phyloP scores from a whole-genome alignment of 2,888 invertebrate genomes.

The Anoncus sp. region DNA sequence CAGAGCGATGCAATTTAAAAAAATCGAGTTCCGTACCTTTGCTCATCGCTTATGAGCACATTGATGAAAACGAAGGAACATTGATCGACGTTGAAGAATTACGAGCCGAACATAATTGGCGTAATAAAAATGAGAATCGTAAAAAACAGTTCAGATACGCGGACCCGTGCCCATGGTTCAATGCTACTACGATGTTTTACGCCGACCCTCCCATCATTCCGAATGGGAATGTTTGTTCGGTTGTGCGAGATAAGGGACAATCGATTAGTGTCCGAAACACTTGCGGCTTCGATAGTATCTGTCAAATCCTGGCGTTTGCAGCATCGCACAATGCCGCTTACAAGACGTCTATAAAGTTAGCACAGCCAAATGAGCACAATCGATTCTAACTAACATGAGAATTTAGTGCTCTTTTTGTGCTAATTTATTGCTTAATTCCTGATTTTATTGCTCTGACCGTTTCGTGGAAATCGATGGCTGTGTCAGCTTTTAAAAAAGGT shows the following conservation, averaged over 20 bases:
- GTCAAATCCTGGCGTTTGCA: no score
- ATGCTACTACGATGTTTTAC: not conserved
- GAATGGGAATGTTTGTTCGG: not conserved
- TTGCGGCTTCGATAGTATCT: no score
- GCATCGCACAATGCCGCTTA: not conserved
- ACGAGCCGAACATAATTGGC: conserved; percentile 2
- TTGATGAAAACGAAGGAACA: not conserved
- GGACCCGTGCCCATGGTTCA: not conserved
- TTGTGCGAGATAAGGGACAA: not conserved
- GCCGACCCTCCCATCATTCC: not conserved
- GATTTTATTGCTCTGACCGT: no score
- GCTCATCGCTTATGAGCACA: not conserved
- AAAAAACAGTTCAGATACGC: not conserved
- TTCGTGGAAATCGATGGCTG: no score
- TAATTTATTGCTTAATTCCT: no score
- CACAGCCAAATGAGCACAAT: no score
- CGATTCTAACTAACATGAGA: no score
- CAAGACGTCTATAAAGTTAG: no score
- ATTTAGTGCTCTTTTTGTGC: no score
- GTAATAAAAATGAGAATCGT: not conserved
- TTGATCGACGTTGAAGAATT: not conserved
- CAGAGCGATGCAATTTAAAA: conserved; percentile 3
- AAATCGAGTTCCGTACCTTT: not conserved
- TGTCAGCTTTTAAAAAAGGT: no score
- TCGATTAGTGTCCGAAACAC: no score